phyloP scores from a whole-genome alignment of 2,113 vertebrate species.

The Petroica traversi region DNA sequence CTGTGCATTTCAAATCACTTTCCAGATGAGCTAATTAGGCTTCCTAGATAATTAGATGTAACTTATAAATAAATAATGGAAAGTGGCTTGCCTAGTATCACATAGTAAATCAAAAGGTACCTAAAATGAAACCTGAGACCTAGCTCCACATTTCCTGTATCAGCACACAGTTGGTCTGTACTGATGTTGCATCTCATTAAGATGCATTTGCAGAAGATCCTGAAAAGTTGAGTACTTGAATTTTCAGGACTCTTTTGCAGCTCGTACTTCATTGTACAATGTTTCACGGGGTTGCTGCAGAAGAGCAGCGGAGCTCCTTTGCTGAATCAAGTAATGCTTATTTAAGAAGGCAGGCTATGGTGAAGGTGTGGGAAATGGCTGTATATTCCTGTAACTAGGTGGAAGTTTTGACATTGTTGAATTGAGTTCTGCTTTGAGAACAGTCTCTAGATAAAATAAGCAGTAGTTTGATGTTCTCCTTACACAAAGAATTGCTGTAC shows the following conservation, averaged over 20 bases:
- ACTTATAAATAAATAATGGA: conserved; percentile 34
- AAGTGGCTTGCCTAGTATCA: background rate
- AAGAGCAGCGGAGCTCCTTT: background rate
- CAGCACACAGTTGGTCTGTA: background rate
- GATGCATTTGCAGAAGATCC: background rate
- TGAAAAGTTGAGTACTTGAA: background rate
- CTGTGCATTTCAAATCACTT: conserved; percentile 32
- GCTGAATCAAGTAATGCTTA: background rate
- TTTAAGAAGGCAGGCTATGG: background rate
- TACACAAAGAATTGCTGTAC: background rate
- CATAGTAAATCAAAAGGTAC: background rate
- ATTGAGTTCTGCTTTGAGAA: background rate
- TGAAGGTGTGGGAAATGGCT: background rate
- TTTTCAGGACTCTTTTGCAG: background rate
- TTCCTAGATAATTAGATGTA: conserved; percentile 21
- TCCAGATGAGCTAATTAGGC: conserved; percentile 39
- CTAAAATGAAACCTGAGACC: background rate
- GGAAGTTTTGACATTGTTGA: background rate
- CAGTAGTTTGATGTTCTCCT: background rate
- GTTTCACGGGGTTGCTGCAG: background rate
- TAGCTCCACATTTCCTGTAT: background rate
- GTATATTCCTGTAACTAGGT: background rate
- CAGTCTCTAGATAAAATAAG: background rate
- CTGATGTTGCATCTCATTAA: background rate
- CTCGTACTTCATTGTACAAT: background rate